phyloP scores from a whole-genome alignment of 2,888 invertebrate genomes.

The Itoplectis maculator region DNA sequence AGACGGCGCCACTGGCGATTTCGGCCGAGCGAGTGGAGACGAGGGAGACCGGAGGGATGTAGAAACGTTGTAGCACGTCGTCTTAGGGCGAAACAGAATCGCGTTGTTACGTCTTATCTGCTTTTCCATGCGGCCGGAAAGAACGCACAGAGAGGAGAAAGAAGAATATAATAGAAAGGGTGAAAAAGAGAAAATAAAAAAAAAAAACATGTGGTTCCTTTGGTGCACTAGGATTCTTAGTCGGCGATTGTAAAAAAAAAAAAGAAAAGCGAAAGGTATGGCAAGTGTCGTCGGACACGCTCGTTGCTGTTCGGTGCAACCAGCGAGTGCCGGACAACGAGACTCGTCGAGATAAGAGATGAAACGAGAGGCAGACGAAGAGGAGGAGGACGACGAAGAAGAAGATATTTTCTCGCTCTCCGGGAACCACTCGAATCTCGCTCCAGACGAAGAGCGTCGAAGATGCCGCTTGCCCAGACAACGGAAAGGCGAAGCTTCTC shows the following conservation, averaged over 20 bases:
- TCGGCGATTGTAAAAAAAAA: conserved; percentile 55
- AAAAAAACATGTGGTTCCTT: conserved; percentile 28
- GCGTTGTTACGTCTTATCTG: conserved; percentile 47
- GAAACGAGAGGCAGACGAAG: conserved; percentile 23
- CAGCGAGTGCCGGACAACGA: conserved; percentile 47
- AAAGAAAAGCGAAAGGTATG: conserved; percentile 26
- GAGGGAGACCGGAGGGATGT: not conserved
- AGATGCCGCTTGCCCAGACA: conserved; percentile 46
- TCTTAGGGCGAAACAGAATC: conserved; percentile 44
- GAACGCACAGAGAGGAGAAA: conserved; percentile 3
- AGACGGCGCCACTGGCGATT: conserved; percentile 11
- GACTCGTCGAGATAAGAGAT: conserved; percentile 61
- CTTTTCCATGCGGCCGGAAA: conserved; percentile 23
- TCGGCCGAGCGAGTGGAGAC: not conserved
- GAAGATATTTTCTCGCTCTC: not conserved
- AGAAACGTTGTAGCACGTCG: conserved; percentile 32
- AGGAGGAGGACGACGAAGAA: not conserved
- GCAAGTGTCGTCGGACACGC: conserved; percentile 43
- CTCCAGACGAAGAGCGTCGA: conserved; percentile 22
- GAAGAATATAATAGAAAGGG: conserved; percentile 4
- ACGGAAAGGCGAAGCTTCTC: conserved; percentile 42
- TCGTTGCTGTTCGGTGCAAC: conserved; percentile 48
- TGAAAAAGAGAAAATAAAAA: not conserved
- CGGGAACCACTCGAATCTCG: conserved; percentile 29
- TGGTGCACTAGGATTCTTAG: conserved; percentile 47